phyloP scores from a whole-genome alignment of 2,797 vertebrate species.

The Protosalanx chinensis region DNA sequence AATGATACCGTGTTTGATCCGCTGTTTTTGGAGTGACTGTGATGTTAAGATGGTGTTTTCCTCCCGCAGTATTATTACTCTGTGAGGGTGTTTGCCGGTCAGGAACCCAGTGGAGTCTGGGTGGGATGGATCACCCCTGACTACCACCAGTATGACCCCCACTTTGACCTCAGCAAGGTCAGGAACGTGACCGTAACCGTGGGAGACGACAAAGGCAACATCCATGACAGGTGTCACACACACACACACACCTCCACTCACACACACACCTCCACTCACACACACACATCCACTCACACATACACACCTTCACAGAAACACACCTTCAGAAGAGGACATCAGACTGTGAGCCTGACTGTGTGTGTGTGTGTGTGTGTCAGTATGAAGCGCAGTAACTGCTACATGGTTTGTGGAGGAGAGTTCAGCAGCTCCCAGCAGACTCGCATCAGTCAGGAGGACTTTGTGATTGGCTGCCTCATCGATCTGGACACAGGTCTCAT shows the following conservation, averaged over 20 bases:
- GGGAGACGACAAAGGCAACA: constrained; percentile 90
- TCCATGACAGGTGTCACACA: constrained; percentile 86
- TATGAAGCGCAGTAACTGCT: constrained; percentile 94
- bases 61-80: constrained; percentile 87
- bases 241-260: background rate
- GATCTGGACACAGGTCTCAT: constrained; percentile 92
- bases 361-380: constrained; percentile 54
- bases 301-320: background rate
- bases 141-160: constrained; percentile 87
- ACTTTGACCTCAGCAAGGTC: constrained; percentile 89
- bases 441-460: constrained; percentile 85
- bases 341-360: background rate
- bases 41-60: background rate
- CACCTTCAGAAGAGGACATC: background rate
- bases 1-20: too few species aligned
- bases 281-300: background rate
- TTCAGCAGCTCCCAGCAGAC: constrained; percentile 87
- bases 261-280: background rate
- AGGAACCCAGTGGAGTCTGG: constrained; percentile 89
- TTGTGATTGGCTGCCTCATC: constrained; percentile 89
- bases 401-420: constrained; percentile 95
- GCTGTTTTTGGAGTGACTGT: background rate
- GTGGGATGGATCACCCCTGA: constrained; percentile 94
- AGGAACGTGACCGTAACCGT: constrained; percentile 89
- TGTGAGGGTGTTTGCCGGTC: constrained; percentile 87